These are phyloP conservation scores for Diachasmimorpha longicaudata DNA, from an alignment of 1,140 invertebrate species.

Conservation along the genomic window DNA sequence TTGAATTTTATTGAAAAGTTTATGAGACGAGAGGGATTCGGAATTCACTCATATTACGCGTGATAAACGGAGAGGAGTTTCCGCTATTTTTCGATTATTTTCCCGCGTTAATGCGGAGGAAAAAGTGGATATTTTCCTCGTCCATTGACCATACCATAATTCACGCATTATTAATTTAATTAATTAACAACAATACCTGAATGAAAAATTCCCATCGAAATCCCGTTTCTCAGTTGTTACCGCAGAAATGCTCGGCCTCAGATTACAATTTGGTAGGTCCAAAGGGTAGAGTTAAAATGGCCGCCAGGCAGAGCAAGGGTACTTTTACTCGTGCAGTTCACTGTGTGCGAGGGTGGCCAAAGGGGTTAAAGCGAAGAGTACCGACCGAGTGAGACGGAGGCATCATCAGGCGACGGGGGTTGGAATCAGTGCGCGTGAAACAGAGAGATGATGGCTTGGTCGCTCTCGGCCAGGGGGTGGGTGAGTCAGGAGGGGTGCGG, in stretches of 20 bases:
- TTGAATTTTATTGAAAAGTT: constrained; percentile 4
- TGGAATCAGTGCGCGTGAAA: constrained; percentile 1
- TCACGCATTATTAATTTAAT: too few relatives aligned
- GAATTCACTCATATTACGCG: background rate
- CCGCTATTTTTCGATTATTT: background rate
- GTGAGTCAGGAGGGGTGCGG: constrained; percentile 32
- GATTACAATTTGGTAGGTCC: constrained; percentile 60
- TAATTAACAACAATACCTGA: too few relatives aligned
- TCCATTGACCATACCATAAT: too few relatives aligned
- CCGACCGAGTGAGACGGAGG: constrained; percentile 34
- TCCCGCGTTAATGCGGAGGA: background rate
- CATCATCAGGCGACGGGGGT: background rate
- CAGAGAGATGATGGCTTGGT: constrained; percentile 9
- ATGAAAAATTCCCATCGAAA: background rate
- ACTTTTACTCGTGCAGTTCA: constrained; percentile 45
- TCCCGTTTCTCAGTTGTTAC: constrained; percentile 44
- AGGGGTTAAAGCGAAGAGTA: constrained; percentile 42
- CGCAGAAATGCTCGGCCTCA: constrained; percentile 50
- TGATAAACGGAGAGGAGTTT: too few relatives aligned
- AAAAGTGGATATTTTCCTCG: background rate
- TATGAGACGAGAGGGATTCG: background rate
- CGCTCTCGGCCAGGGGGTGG: background rate
- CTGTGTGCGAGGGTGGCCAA: constrained; percentile 50
- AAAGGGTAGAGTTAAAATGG: constrained; percentile 60
- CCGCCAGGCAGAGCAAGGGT: constrained; percentile 53